phyloP scores from a whole-genome alignment of 2,113 vertebrate genomes.

The Callipepla californica region DNA sequence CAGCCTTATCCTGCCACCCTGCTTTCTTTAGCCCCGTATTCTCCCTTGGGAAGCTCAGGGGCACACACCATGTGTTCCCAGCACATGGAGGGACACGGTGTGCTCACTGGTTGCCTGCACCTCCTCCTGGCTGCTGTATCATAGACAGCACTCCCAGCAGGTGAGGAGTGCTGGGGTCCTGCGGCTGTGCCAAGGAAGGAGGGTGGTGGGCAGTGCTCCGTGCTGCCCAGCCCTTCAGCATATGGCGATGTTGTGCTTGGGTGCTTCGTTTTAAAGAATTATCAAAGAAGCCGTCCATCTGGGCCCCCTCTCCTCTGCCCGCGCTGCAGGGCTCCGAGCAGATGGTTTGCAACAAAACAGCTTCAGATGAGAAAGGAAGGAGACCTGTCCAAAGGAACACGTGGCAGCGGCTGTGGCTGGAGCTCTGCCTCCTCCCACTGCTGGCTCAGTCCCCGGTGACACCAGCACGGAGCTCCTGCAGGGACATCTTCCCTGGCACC shows the following conservation, averaged over 20 bases:
- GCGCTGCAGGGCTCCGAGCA: slow-evolving; percentile 38
- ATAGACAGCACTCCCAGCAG: not conserved
- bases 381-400: not conserved
- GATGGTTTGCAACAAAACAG: slow-evolving; percentile 70
- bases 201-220: not conserved
- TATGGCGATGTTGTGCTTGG: slow-evolving; percentile 58
- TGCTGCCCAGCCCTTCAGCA: slow-evolving; percentile 55
- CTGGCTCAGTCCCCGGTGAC: not conserved
- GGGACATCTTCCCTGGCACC: accelerated
- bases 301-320: slow-evolving; percentile 22
- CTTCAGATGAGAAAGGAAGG: slow-evolving; percentile 13
- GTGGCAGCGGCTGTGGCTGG: not conserved
- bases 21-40: accelerated
- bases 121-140: not conserved
- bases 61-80: too few species aligned
- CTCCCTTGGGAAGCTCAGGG: not conserved
- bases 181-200: not conserved
- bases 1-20: not conserved
- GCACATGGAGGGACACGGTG: accelerated
- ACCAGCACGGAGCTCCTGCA: accelerated
- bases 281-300: slow-evolving; percentile 74
- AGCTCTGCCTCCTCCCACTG: not conserved
- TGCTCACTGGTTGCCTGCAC: too few species aligned
- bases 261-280: slow-evolving; percentile 69
- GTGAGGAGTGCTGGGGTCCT: not conserved